These are phyloP conservation scores for Rosalia funebris DNA, from an alignment of 2,888 invertebrate species.

Conservation along the genomic window DNA sequence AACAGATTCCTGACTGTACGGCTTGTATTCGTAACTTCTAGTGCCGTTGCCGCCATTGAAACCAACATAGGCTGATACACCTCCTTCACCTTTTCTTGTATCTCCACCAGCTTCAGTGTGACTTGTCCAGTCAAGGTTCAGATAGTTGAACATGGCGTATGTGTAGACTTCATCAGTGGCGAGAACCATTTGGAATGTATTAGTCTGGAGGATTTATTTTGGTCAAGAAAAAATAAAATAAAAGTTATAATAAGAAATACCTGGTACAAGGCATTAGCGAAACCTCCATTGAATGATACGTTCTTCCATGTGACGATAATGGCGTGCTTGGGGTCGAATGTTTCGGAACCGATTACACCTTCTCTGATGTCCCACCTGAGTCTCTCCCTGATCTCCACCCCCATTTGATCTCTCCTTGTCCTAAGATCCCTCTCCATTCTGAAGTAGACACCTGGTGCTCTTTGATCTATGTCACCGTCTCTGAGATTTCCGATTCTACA, in stretches of 20 bases:
- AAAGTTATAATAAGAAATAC: conserved; percentile 32
- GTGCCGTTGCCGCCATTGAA: conserved; percentile 98
- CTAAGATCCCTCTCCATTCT: conserved; percentile 77
- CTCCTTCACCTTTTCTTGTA: conserved; percentile 86
- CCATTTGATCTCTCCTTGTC: conserved; percentile 81
- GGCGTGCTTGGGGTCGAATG: conserved; percentile 91
- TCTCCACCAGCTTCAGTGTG: conserved; percentile 93
- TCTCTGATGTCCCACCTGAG: conserved; percentile 89
- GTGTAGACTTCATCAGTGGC: conserved; percentile 94
- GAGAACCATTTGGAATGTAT: conserved; percentile 94
- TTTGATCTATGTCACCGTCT: conserved; percentile 78
- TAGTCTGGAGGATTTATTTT: too few species aligned
- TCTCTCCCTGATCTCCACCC: conserved; percentile 86
- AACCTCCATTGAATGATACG: conserved; percentile 91
- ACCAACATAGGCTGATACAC: conserved; percentile 88
- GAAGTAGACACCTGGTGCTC: conserved; percentile 85
- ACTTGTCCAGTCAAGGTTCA: conserved; percentile 88
- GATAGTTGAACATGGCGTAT: conserved; percentile 95
- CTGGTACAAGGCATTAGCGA: conserved; percentile 57
- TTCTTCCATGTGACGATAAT: conserved; percentile 96
- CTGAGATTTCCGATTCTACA: conserved; percentile 73
- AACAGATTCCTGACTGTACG: conserved; percentile 89
- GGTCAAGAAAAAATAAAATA: conserved; percentile 25
- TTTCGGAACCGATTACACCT: conserved; percentile 90
- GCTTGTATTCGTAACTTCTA: conserved; percentile 85